These are phyloP conservation scores for Hartigia nigra DNA, from an alignment of 2,888 invertebrate genomes.

Conservation along the genomic window DNA sequence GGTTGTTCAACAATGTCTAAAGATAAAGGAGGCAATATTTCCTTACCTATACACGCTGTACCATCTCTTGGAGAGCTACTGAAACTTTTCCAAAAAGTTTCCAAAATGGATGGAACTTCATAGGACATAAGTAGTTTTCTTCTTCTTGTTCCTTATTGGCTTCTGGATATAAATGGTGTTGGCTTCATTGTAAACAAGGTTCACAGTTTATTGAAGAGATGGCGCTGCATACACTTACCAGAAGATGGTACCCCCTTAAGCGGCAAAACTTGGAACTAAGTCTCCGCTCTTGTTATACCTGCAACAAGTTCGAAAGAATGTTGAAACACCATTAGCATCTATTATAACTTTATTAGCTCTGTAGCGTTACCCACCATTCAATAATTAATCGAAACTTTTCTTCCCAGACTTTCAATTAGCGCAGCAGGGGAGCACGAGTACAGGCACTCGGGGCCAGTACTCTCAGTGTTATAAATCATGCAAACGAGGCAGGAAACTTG, in stretches of 20 bases:
- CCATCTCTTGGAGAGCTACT: not conserved
- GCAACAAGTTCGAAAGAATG: not conserved
- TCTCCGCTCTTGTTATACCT: not conserved
- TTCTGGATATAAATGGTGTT: too few species aligned
- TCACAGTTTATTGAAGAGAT: not conserved
- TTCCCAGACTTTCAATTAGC: not conserved
- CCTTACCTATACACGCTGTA: not conserved
- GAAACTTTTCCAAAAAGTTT: not conserved
- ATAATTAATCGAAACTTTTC: not conserved
- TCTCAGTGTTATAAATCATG: not conserved
- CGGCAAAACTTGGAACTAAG: not conserved
- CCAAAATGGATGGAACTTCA: not conserved
- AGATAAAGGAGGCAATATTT: not conserved
- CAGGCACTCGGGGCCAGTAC: not conserved
- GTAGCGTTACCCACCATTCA: not conserved
- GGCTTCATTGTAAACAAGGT: not conserved
- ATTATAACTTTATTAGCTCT: not conserved
- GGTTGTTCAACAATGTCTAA: not conserved
- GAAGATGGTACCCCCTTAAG: not conserved
- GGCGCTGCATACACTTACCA: not conserved
- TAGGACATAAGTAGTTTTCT: not conserved
- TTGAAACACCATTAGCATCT: not conserved
- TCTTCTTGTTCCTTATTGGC: too few species aligned
- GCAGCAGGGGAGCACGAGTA: not conserved
- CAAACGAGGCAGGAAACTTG: not conserved